Conservation (phyloP, 2,888 invertebrate species). For the Notodonta dromedarius region DNA sequence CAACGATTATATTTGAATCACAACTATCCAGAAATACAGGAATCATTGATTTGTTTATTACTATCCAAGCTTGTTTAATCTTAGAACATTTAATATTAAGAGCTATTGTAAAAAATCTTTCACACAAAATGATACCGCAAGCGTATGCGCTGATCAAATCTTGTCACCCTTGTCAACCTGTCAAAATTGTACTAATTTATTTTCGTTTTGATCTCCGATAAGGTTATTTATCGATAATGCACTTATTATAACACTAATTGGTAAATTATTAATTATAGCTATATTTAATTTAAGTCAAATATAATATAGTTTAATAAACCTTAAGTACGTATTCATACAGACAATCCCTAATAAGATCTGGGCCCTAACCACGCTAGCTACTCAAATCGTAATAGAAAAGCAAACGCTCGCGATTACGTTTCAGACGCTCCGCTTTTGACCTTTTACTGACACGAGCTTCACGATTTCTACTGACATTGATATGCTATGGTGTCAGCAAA, state of each 20-base stretch:
- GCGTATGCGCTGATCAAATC: conserved; percentile 46
- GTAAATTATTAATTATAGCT: neutral
- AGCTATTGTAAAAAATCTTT: conserved; percentile 43
- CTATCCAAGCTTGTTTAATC: neutral
- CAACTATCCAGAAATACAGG: no score
- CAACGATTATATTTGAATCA: no score
- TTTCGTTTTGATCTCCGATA: conserved; percentile 20
- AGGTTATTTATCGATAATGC: neutral
- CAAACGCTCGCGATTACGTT: no score
- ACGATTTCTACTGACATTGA: no score
- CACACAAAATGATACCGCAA: conserved; percentile 34
- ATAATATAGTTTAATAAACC: neutral
- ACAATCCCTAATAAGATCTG: no score
- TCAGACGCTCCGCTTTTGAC: no score
- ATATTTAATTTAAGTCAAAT: neutral
- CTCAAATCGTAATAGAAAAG: no score
- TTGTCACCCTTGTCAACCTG: conserved; percentile 45
- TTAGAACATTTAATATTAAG: conserved; percentile 7
- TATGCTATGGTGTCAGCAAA: no score
- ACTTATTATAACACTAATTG: neutral
- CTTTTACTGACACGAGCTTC: no score
- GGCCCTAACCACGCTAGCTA: no score
- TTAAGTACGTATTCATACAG: no score
- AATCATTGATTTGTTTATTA: no score
- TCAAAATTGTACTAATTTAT: conserved; percentile 44